Conservation (phyloP, 2,113 vertebrate genomes). For the Cervus canadensis region DNA sequence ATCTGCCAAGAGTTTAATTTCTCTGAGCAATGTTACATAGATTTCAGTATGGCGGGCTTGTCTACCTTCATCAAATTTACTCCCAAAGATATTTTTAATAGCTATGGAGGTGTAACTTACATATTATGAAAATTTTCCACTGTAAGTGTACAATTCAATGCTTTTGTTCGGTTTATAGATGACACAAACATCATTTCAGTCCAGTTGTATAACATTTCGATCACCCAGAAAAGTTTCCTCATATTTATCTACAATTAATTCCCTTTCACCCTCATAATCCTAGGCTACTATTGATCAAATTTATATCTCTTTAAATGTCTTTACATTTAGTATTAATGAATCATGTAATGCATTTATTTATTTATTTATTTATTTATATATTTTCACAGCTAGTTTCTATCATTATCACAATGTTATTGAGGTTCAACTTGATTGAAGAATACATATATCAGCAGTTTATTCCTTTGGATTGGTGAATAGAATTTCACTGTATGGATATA, state of each 20-base stretch:
- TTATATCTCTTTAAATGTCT: background rate
- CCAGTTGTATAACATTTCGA: background rate
- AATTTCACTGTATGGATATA: background rate
- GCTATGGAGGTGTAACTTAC: background rate
- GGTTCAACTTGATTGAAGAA: background rate
- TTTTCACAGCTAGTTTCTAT: background rate
- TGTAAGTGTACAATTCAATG: background rate
- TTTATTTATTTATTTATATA: background rate
- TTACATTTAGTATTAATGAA: background rate
- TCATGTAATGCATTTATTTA: background rate
- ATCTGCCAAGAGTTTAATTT: background rate
- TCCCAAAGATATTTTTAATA: background rate
- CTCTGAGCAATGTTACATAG: background rate
- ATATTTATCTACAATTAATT: background rate
- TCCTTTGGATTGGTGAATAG: background rate
- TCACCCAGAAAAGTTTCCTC: background rate
- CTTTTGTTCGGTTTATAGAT: background rate
- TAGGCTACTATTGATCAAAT: background rate
- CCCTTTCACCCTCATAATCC: background rate
- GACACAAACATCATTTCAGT: background rate
- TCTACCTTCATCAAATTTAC: background rate
- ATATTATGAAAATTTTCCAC: background rate
- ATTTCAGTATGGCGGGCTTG: background rate
- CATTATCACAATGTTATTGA: background rate
- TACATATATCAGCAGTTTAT: too few species aligned